Conservation (phyloP, 64 coral and sea anemone species). For the Dendrophyllia cribrosa region DNA sequence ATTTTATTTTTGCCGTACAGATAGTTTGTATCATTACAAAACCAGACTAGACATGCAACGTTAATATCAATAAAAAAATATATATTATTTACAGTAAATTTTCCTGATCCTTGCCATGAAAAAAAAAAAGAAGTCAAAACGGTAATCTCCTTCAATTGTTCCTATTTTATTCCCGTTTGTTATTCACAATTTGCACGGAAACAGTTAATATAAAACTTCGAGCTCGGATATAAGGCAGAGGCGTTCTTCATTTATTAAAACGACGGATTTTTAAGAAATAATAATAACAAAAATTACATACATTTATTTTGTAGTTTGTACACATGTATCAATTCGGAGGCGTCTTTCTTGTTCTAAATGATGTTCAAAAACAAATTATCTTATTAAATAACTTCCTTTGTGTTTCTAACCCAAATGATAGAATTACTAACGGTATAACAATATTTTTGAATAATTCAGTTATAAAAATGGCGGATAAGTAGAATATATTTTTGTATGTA, state of each 20-base stretch:
- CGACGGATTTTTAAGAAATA: neutral
- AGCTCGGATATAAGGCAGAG: neutral
- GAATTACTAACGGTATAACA: neutral
- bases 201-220: neutral
- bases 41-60: neutral
- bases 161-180: neutral
- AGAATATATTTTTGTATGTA: too few species aligned
- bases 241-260: neutral
- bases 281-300: slow-evolving; percentile 21
- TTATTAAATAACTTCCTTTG: neutral
- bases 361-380: neutral
- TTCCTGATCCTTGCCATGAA: too few species aligned
- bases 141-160: too few species aligned
- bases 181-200: neutral
- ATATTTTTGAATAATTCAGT: neutral
- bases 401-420: neutral
- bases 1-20: neutral
- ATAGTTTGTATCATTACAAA: neutral
- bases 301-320: neutral
- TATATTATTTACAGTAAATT: neutral
- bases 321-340: neutral
- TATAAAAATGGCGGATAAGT: neutral
- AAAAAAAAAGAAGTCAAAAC: too few species aligned
- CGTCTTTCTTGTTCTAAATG: neutral
- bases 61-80: too few species aligned